Evolutionary conservation across 2,797 vertebrate genomes (phyloP), one percentile per base, ranked within the genome.

Genomic region (Malacoraja senta): DNA sequence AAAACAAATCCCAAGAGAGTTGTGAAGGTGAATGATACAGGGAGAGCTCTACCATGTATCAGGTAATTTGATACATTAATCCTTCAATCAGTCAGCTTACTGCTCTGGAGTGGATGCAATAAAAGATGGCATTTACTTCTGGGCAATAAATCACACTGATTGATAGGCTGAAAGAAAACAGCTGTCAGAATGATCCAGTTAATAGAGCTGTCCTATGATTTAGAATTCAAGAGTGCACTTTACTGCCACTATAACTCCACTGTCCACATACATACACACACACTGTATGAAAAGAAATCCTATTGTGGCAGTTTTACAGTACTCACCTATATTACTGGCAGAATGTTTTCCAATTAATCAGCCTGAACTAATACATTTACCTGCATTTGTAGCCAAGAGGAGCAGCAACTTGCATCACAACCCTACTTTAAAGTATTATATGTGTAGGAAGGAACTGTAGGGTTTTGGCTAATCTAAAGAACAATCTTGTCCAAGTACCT

Each of bases 121-220:
- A 76, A 92, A 92, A 44, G 38, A 29, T 72, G 72, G 26, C 72
- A 74, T 92, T 76, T 92, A n/a, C 71, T 92, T 76, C 35, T 26
- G 24, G 58, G 38, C 38, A 74, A 92, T 92, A 29, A 74, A 74
- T 92, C 90, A 92, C 38, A 58, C 13, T 76, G 90, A 92, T 92
- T 92, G 38, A 58, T 74, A 76, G 6, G 26, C 38, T 91, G 68
- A 91, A 92, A 76, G 71, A 44, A 91, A 92, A 58, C 32, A 13
- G 81, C 29, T 61, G 65, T 68, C 80, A 93, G 80, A 86, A 68
- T n/a, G 78, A 83, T 84, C 53, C 93, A 93, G 71, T 93, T 61
- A 53, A 35, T 61, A 74, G 88, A 93, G 63, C 17, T 83, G n/a
- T 71, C 0, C 53, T 74, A 63, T 74, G 65, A 93, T 93, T 90